phyloP scores from a whole-genome alignment of 1,140 invertebrate genomes.

The Zophobas atratus region DNA sequence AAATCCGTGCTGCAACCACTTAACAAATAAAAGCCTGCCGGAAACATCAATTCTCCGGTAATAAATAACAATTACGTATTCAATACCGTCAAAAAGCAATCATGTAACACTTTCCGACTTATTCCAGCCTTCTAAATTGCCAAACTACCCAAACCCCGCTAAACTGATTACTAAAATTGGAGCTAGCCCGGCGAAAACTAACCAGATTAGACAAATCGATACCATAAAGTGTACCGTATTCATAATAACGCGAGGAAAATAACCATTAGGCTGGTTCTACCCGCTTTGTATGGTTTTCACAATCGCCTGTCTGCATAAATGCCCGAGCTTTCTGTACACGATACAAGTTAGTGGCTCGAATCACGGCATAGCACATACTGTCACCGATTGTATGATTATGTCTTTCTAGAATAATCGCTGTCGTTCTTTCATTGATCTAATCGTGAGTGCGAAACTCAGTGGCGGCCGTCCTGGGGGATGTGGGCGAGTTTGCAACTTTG shows the following conservation, averaged over 20 bases:
- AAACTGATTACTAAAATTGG: conserved; percentile 1
- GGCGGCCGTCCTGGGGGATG: background rate
- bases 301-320: conserved; percentile 7
- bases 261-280: background rate
- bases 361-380: conserved; percentile 30
- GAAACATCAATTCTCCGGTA: no score
- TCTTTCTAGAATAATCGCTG: conserved; percentile 18
- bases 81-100: no score
- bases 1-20: no score
- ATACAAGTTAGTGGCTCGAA: conserved; percentile 7
- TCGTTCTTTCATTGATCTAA: conserved; percentile 5
- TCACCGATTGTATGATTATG: conserved; percentile 27
- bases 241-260: conserved; percentile 1
- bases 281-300: conserved; percentile 7
- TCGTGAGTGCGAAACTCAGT: conserved; percentile 10
- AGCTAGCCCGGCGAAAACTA: background rate
- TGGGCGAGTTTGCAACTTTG: conserved; percentile 16
- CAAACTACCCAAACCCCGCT: background rate
- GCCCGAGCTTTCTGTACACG: background rate
- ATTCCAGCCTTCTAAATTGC: no score
- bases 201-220: background rate
- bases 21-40: no score
- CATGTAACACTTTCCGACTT: no score
- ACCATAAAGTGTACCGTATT: background rate
- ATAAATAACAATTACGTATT: no score